A percentile compares a stretch with the other conserved stretches of the same genome.
Evolutionary conservation across 2,888 invertebrate genomes (phyloP).

Genomic region (Hetaerina titia): DNA sequence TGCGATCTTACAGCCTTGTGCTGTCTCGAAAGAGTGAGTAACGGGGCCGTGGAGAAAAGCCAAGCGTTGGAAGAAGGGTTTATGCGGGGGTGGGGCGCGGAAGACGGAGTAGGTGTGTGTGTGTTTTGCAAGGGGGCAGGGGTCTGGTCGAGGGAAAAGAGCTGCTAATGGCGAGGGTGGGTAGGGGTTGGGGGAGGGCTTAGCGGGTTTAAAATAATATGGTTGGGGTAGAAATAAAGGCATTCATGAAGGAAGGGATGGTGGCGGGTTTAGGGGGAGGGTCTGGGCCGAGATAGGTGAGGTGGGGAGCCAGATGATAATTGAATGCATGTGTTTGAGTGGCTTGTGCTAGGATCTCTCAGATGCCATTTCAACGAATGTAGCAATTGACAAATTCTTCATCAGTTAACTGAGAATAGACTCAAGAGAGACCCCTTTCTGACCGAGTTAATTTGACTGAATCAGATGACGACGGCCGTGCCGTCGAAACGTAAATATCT

Average conservation of each 20-base stretch:
- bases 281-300: background rate
- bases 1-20: slow-evolving; percentile 24
- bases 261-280: background rate
- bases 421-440: background rate
- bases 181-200: background rate
- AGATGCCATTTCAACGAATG: background rate
- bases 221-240: background rate
- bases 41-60: background rate
- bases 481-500: no score
- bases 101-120: no score
- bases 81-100: background rate
- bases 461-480: no score
- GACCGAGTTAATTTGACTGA: background rate
- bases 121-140: no score
- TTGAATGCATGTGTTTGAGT: background rate
- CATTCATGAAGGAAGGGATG: no score
- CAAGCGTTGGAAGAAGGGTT: background rate
- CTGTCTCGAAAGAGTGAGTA: slow-evolving; percentile 8
- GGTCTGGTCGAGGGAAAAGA: no score
- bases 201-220: background rate
- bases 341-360: background rate
- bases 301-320: background rate
- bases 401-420: background rate
- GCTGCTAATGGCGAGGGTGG: no score
- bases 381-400: background rate